A percentile compares a stretch with the other conserved stretches of the same genome.
Evolutionary conservation across 2,113 vertebrate genomes (phyloP).

Genomic region (Rhabdornis inornatus): DNA sequence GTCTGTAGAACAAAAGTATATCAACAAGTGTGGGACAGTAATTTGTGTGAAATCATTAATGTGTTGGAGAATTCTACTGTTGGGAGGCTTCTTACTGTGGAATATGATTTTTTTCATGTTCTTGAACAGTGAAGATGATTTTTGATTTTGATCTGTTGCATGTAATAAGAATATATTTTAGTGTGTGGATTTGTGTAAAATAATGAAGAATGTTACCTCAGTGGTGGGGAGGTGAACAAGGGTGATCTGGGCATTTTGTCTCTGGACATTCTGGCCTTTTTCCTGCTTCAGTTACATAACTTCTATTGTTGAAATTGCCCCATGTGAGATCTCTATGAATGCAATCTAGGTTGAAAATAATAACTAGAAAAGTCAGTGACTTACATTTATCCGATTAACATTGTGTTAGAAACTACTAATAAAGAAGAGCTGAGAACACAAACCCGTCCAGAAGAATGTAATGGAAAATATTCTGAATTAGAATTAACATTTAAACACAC

Average conservation of each 20-base stretch:
- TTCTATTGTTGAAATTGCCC: neutral
- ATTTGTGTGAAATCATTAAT: neutral
- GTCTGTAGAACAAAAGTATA: neutral
- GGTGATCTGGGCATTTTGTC: neutral
- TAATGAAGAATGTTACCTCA: neutral
- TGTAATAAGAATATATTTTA: neutral
- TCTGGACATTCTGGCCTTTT: neutral
- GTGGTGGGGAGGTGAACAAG: neutral
- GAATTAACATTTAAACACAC: neutral
- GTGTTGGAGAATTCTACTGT: neutral
- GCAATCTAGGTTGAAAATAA: neutral
- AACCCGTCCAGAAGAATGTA: neutral
- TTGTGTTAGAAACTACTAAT: neutral
- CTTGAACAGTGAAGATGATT: neutral
- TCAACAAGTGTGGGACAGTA: neutral
- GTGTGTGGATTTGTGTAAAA: neutral
- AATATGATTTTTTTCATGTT: neutral
- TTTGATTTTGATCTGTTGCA: neutral
- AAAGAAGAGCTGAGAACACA: neutral
- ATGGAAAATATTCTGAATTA: neutral
- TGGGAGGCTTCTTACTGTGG: neutral
- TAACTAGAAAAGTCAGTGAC: neutral
- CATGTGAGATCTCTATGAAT: neutral
- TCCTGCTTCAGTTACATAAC: neutral
- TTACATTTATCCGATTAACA: neutral